Evolutionary conservation across 2,113 vertebrate species (phyloP).

Genomic region (Rhipidura dahli): DNA sequence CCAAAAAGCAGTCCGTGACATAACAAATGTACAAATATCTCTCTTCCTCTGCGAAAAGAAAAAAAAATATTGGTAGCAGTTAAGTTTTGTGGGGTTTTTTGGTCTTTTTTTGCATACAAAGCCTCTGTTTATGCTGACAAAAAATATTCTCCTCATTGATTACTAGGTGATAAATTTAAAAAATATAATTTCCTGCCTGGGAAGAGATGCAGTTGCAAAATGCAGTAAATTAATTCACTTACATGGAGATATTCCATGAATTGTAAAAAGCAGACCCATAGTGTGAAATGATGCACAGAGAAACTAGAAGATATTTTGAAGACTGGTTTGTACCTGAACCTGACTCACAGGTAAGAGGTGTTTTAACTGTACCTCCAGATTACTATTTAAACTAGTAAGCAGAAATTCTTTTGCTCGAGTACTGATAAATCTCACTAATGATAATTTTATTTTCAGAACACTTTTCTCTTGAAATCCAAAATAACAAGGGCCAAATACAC

Average conservation of each 20-base stretch:
- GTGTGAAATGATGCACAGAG: neutral
- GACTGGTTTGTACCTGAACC: neutral
- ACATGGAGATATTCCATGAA: neutral
- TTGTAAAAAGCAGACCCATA: neutral
- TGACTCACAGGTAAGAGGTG: neutral
- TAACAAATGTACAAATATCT: neutral
- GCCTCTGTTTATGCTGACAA: neutral
- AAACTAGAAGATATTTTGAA: neutral
- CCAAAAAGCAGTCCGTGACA: neutral
- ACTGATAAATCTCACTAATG: neutral
- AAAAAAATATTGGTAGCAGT: neutral
- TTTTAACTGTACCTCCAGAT: neutral
- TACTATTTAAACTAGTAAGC: neutral
- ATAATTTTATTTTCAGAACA: neutral
- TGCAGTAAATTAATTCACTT: neutral
- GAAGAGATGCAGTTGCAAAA: neutral
- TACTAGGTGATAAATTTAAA: neutral
- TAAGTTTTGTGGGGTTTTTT: too few species aligned
- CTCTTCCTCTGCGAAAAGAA: neutral
- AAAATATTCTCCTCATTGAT: neutral
- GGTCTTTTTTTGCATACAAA: neutral
- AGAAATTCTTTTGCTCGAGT: neutral
- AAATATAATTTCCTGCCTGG: neutral
- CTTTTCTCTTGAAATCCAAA: neutral
- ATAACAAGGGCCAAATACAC: neutral